Conservation (phyloP, 2,888 invertebrate species). For the Stenodema calcarata region DNA sequence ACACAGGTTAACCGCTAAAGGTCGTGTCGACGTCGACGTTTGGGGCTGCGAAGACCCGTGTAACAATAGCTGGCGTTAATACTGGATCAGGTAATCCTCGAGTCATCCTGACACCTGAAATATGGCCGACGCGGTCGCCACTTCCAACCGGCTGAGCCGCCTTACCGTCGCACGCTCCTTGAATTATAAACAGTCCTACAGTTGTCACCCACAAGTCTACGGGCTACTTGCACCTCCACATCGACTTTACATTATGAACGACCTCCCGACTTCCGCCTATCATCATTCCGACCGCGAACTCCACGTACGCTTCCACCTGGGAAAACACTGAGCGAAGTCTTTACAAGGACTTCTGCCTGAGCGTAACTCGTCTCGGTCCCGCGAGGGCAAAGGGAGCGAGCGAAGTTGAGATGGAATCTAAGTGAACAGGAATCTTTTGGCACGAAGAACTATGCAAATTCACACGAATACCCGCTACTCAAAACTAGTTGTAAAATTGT, state of each 20-base stretch:
- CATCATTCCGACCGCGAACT: neutral
- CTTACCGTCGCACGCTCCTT: neutral
- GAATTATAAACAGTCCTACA: neutral
- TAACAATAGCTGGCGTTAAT: neutral
- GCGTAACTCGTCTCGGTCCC: too few species aligned
- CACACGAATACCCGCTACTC: too few species aligned
- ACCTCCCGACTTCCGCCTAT: neutral
- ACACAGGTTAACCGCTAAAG: neutral
- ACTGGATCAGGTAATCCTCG: neutral
- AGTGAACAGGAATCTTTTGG: too few species aligned
- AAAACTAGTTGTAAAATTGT: too few species aligned
- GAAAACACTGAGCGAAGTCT: neutral
- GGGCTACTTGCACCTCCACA: neutral
- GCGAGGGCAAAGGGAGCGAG: too few species aligned
- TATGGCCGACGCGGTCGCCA: neutral
- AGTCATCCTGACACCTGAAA: conserved; percentile 25
- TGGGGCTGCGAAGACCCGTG: neutral
- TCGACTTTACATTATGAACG: neutral
- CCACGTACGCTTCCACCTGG: neutral
- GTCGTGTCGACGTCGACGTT: neutral
- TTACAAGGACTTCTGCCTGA: neutral
- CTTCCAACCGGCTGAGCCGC: neutral
- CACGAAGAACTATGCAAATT: too few species aligned
- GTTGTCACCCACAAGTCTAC: neutral
- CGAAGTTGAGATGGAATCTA: too few species aligned